phyloP scores from a whole-genome alignment of 2,888 invertebrate genomes.

The Allacma fusca region DNA sequence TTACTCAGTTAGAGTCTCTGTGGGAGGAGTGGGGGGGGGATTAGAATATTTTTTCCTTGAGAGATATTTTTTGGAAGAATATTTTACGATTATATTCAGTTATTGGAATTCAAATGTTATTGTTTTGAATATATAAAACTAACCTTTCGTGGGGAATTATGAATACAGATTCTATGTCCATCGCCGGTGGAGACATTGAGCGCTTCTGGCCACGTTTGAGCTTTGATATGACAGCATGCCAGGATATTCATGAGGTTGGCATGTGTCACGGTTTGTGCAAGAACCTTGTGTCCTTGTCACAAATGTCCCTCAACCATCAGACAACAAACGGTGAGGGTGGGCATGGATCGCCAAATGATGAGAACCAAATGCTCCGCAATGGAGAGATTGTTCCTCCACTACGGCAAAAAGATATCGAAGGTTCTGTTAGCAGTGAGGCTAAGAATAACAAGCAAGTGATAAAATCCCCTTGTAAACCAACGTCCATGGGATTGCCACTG shows the following conservation, averaged over 20 bases:
- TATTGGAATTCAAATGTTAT: no score
- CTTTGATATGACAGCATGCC: slow-evolving; percentile 32
- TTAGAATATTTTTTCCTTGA: no score
- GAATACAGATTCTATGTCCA: slow-evolving; percentile 58
- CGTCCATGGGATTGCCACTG: slow-evolving; percentile 22
- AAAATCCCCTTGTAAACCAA: slow-evolving; percentile 14
- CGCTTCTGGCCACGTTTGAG: slow-evolving; percentile 60
- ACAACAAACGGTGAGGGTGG: neutral
- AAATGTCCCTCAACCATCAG: slow-evolving; percentile 52
- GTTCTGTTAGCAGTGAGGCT: neutral
- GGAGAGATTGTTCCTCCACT: neutral
- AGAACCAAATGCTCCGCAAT: no score
- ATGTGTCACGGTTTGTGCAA: slow-evolving; percentile 55
- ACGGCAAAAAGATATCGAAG: neutral
- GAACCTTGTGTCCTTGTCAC: slow-evolving; percentile 53
- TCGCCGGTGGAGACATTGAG: slow-evolving; percentile 58
- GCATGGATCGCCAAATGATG: no score
- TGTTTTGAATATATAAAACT: no score
- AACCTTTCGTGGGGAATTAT: neutral
- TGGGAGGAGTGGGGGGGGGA: no score
- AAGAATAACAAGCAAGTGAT: neutral
- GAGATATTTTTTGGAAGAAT: no score
- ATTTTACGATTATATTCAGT: no score
- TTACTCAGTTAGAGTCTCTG: no score
- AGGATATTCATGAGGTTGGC: slow-evolving; percentile 50